Evolutionary conservation across 2,888 invertebrate species (phyloP), one percentile per base, ranked within the genome.

Genomic region (Hydropsyche betteni): DNA sequence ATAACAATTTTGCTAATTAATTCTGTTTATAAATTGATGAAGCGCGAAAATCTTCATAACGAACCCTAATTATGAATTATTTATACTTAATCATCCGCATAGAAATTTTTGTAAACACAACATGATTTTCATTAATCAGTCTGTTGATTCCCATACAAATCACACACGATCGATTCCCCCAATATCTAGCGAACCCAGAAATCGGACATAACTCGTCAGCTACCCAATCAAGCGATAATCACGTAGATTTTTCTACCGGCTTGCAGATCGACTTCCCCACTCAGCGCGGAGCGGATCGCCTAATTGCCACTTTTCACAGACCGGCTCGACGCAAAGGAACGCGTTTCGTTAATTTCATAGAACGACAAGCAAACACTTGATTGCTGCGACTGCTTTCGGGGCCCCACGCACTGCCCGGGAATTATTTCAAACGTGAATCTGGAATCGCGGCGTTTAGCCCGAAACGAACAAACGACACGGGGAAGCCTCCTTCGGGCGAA

Each of bases 231-330:
- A 24, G 51, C 51, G 50, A 69, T 50, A 69, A 69, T 69, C 69
- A 50, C 44, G 44, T 0, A 69, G 51, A 7, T 36, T 50, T 69
- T 69, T 69, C 51, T n/a, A n/a, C 58, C 24, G 53, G 24, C 44
- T 44, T 1, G 44, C 44, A 8, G 24, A 58, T 16, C 53, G 8
- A 3, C 2, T 12, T 44, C 44, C 44, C 44, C 7, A 44, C 24
- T 24, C 24, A 24, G 24, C 24, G 24, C 2, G 1, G 24, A 24
- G 8, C 68, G 16, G 12, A 24, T 33, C 16, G 52, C 55, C 38
- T 72, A 72, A 72, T 72, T 72, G 72, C 58, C 72, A 72, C 72
- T 72, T 72, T 72, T 58, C 36, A 72, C 24, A 6, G 52, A 33
- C n/a, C n/a, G 55, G 2, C 33, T 71, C 55, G 44, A 44, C 8